phyloP scores from a whole-genome alignment of 35 echinoderm and acorn worm genomes.

The Heliocidaris tuberculata region DNA sequence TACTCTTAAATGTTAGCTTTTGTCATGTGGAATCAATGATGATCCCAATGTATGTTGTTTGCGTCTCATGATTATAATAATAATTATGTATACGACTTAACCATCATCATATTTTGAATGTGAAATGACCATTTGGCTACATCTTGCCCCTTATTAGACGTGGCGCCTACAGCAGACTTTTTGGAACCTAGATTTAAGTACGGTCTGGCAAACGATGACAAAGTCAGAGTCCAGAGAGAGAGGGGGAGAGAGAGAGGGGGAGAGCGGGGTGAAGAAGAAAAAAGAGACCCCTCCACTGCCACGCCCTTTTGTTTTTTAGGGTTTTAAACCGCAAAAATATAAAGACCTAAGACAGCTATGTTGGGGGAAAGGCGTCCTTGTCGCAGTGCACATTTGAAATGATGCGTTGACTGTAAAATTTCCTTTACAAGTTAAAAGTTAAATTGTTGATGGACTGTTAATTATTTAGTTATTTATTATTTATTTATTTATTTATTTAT shows the following conservation, averaged over 20 bases:
- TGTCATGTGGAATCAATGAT: no score
- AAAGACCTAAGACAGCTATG: neutral
- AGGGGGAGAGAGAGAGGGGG: neutral
- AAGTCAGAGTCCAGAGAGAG: neutral
- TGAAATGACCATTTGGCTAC: neutral
- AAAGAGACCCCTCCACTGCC: neutral
- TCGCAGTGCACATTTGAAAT: no score
- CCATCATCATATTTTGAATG: neutral
- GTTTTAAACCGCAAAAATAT: neutral
- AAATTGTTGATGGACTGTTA: no score
- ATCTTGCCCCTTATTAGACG: neutral
- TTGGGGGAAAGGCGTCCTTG: no score
- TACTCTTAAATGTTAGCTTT: no score
- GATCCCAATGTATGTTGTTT: no score
- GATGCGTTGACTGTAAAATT: no score
- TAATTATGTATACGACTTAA: no score
- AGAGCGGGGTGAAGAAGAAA: neutral
- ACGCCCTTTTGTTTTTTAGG: conserved; percentile 1
- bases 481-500: no score
- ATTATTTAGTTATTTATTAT: no score
- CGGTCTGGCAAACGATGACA: neutral
- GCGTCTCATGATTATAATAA: no score
- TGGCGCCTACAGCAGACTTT: neutral
- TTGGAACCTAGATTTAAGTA: neutral
- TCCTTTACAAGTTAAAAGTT: no score